Evolutionary conservation across 2,888 invertebrate genomes (phyloP), one percentile per base, ranked within the genome.

Genomic region (Mimumesa dahlbomi): DNA sequence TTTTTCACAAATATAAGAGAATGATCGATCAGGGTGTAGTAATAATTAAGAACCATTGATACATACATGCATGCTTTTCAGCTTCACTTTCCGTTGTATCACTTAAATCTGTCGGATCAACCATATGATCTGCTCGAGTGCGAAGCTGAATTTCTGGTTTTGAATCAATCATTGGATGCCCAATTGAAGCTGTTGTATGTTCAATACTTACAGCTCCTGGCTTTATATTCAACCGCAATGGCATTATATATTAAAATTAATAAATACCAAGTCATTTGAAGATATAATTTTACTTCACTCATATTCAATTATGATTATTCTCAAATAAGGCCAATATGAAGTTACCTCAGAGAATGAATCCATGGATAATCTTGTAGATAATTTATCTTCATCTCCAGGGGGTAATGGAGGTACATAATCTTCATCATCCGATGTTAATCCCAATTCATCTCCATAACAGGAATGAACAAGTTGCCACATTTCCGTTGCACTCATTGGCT

Each of bases 401-500:
- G 84, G 63, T 59, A 83, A 71, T 2, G 85, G 82, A 9, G 94
- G 93, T 73, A 93, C 91, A 87, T 95, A 95, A 84, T 95, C 95
- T 90, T 98, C 98, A 90, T 98, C 97, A 89, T 97, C 97, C 54
- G 96, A 96, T 46, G 97, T 97, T 87, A 98, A 92, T 43, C 98
- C 98, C 79, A 98, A 91, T 90, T 98, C 97, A 85, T 96, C 96
- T 53, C 98, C 98, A 91, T 98, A 98, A 86, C 95, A 95, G 84
- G 94, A 94, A 91, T 97, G 98, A 73, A 98, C 96, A 93, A 92
- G 91, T 78, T 91, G 91, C 93, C 93, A 93, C 87, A 93, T 89
- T 85, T 93, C 93, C 71, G 91, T 90, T 67, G 90, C 90, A 56
- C 90, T 90, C 91, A 93, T 91, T 42, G 91, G 91, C 92, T 93